phyloP scores from a whole-genome alignment of 2,113 vertebrate species.

The Hemibagrus wyckioides region DNA sequence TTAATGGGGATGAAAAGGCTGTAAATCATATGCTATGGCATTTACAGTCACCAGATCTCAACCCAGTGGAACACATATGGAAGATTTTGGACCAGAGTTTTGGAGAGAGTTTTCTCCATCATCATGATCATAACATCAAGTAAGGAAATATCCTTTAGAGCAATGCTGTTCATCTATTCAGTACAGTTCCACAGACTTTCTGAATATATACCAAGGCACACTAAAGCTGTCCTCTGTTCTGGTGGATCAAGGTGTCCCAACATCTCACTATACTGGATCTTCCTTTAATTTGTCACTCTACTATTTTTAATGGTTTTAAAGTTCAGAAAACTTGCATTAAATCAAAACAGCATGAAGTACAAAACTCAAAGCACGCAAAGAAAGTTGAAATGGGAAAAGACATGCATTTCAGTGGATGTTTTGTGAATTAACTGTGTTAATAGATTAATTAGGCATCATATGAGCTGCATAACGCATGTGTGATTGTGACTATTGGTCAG shows the following conservation, averaged over 20 bases:
- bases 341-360: not conserved
- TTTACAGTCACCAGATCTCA: not conserved
- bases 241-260: not conserved
- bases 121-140: not conserved
- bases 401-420: not conserved
- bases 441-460: not conserved
- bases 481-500: not conserved
- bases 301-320: not conserved
- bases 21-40: not conserved
- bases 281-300: not conserved
- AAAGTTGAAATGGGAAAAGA: not conserved
- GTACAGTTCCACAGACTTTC: not conserved
- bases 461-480: not conserved
- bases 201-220: not conserved
- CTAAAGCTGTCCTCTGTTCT: not conserved
- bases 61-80: not conserved
- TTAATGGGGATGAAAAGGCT: not conserved
- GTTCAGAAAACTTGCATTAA: no score
- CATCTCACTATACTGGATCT: no score
- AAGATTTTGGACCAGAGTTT: no score
- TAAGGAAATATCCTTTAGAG: not conserved
- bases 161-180: not conserved
- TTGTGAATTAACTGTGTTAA: no score
- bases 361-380: not conserved
- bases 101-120: not conserved